Percentiles rank a stretch among this genome's conserved stretches.
Evolutionary conservation across 2,888 invertebrate genomes (phyloP).

Genomic region (Sabatieria punctata): DNA sequence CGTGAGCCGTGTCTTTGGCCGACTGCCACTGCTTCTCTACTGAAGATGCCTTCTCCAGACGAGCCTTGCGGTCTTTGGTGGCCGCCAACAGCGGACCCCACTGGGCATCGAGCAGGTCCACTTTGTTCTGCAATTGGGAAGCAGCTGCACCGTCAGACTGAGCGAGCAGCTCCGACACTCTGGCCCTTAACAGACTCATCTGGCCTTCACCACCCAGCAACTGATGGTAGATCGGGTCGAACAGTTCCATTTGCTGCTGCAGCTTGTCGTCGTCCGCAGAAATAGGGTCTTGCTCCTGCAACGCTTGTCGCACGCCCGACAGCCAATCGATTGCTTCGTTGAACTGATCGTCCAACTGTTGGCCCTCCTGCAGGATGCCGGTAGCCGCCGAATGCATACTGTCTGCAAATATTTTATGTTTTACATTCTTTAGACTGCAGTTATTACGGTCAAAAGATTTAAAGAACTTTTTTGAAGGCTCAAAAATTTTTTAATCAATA

Average conservation of each 20-base stretch:
- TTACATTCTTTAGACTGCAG: no score
- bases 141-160: conserved; percentile 39
- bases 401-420: conserved; percentile 14
- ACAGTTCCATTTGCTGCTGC: conserved; percentile 66
- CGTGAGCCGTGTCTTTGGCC: not conserved
- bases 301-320: conserved; percentile 41
- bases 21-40: not conserved
- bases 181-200: conserved; percentile 76
- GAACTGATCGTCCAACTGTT: conserved; percentile 72
- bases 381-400: conserved; percentile 65
- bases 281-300: conserved; percentile 38
- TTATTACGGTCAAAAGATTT: no score
- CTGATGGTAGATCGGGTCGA: conserved; percentile 72
- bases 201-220: conserved; percentile 79
- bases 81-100: conserved; percentile 82
- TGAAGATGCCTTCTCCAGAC: not conserved
- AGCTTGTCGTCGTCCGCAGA: conserved; percentile 67
- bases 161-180: conserved; percentile 41
- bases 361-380: conserved; percentile 59
- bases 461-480: no score
- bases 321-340: conserved; percentile 77
- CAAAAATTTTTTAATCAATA: no score
- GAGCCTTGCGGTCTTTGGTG: conserved; percentile 48
- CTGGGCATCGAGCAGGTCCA: conserved; percentile 70
- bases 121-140: conserved; percentile 47